Evolutionary conservation across 2,888 invertebrate species (phyloP), one percentile per base, ranked within the genome.

Genomic region (Linhomoeus sp.): DNA sequence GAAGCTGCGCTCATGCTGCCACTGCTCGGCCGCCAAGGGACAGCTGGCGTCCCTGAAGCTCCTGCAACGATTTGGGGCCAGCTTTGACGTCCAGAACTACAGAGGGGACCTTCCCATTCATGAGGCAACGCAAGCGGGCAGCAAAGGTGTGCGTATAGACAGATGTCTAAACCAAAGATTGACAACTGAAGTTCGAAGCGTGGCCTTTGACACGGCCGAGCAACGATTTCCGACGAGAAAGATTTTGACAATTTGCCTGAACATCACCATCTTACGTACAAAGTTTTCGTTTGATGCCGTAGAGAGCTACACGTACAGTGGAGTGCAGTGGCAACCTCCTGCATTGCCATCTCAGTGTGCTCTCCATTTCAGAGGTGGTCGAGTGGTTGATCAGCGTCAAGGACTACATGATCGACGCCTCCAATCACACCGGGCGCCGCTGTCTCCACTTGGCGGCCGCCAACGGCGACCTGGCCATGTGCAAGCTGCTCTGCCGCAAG

Each of bases 51-150:
- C 84, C 12, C 72, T 88, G 12, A 78, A 81, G 54, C 74, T 81
- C 55, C 72, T 84, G 26, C 75, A 76, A 57, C 73, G 74, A 41
- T 75, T 78, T 57, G 81, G 81, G 22, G 86, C 84, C 1, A 86
- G 92, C 65, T 71, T 94, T 41, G 90, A 92, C 81, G 70, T 84
- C 47, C 74, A 82, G 52, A 92, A 90, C 64, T 81, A 85, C 1
- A 78, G 85, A 62, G 94, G 94, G 0, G 94, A 94, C 66, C 74
- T 87, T 47, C 87, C 94, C 0, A 72, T 94, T 24, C 94, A 97
- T 64, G 94, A 97, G 69, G 92, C 94, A 0, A 82, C 90, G 0
- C 77, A 82, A 39, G 86, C 87, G 1, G 88, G 90, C 1, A 74
- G 87, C 51, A 76, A 82, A 52, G 71, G 72, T 72, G 55, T n/a